Base-by-base conservation (phyloP, 2,888 invertebrate species). In the Eupithecia abbreviata region DNA sequence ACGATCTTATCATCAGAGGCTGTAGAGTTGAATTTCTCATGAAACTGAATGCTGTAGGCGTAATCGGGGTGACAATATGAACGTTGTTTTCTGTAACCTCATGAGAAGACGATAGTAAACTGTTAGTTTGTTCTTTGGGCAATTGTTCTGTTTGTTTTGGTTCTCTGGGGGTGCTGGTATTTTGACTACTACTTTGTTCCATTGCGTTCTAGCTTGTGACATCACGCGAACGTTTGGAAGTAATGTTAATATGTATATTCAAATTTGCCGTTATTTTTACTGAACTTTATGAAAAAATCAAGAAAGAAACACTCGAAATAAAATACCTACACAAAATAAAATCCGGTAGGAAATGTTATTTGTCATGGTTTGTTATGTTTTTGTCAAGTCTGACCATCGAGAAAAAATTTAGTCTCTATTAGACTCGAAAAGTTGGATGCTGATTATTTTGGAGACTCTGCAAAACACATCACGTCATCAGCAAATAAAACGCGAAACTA, bases 1-100 rank as follows among this genome's bases (percentile, higher is more conserved):
- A 80, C n/a, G 84, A 79, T 75, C 79, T 83, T 3, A 89, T 83
- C 12, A 85, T 79, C 15, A 88, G 77, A 5, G 87, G 82, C 4
- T 82, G 71, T 55, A 67, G 4, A 47, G 10, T 55, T 51, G 66
- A 15, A 3, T 43, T 43, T 43, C 43, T 68, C 42, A 15, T 30
- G 66, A 66, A 62, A 12, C 30, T 62, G 30, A 62, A 62, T 4
- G 62, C 30, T 30, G 10, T 2, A 55, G 55, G 55, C 55, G 55
- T 55, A 7, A 55, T 62, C 30, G 62, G 30, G 62, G 18, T 62
- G 62, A 30, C 62, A 62, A 62, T 30, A 30, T 30, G 62, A 62
- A 62, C 62, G 30, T 62, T 30, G 62, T 62, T 68, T 43, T 68
- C 43, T n/a, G 15, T 43, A 18, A n/a, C n/a, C 42, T 42, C 66